Base-by-base conservation (phyloP, 2,797 vertebrate species). In the Sebastes aleutianus region DNA sequence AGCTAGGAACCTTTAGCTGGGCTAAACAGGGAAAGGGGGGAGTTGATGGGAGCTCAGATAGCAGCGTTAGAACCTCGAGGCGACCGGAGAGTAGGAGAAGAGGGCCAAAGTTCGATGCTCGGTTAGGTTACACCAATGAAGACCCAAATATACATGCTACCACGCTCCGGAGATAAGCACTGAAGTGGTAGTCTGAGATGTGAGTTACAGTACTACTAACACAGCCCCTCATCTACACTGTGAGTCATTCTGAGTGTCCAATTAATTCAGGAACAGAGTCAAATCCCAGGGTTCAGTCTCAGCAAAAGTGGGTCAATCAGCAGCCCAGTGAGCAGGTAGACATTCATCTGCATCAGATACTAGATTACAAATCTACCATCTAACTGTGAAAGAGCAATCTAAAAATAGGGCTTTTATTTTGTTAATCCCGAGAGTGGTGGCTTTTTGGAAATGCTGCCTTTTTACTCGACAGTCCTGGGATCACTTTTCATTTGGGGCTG, bases 401-500 rank as follows among this genome's bases (percentile, higher is more conserved):
- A 80, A 82, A 86, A 84, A 71, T 66, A 78, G 70, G 24, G 29
- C 62, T 86, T 81, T 82, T 70, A 70, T 76, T 69, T 53, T 4
- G 76, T 77, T 69, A 76, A 85, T 82, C 76, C n/a, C 11, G 24
- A 29, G 69, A 80, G 70, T 71, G 32, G n/a, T 70, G 65, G 31
- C 39, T 72, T 88, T 77, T 64, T 43, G 31, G 61, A 70, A 64
- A 80, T 29, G 47, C 1, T 61, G 66, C 18, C 31, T 63, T 70
- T 74, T 71, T 4, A 81, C 27, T 34, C 29, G 0, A 32, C n/a
- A 34, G 61, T 62, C 36, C 43, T 47, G 16, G 43, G 43, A 47
- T 47, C 43, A 47, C 18, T 10, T 53, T 53, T 53, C 20, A 53
- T 61, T 12, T 3, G 8, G 7, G 10, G 31, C 53, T 26, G 26